Percentiles rank a stretch among this genome's conserved stretches.
Conservation (phyloP, 2,797 vertebrate species). For the Phrynocephalus guinanensis region DNA sequence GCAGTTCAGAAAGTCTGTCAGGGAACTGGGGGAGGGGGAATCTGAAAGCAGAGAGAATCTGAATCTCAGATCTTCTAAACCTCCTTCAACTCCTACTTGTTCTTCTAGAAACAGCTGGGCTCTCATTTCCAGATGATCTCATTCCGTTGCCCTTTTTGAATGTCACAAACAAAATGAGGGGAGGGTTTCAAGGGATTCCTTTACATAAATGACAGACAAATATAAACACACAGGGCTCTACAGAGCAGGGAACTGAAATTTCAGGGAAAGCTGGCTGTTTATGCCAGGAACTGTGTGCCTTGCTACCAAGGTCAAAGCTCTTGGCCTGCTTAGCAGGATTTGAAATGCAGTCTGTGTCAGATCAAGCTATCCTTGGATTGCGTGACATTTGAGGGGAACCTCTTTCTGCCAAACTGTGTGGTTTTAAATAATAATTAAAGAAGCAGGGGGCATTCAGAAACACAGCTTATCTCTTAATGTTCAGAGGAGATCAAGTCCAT, state of each 20-base stretch:
- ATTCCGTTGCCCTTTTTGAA: background rate
- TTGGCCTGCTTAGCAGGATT: constrained; percentile 14
- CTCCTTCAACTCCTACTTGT: background rate
- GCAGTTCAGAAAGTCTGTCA: background rate
- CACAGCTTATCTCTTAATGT: too few species aligned
- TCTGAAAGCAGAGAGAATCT: too few species aligned
- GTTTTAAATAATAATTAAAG: background rate
- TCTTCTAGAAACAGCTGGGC: constrained; percentile 26
- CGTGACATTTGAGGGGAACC: background rate
- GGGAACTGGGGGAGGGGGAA: background rate
- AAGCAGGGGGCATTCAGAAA: background rate
- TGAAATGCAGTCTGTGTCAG: background rate
- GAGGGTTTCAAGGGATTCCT: constrained; percentile 26
- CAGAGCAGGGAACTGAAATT: constrained; percentile 25
- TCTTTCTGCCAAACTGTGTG: background rate
- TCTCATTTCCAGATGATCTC: constrained; percentile 20
- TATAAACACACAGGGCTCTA: constrained; percentile 23
- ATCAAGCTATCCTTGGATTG: background rate
- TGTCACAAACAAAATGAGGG: constrained; percentile 32
- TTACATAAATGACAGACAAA: constrained; percentile 36
- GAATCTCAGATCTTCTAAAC: background rate
- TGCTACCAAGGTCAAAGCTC: constrained; percentile 18
- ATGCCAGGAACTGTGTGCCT: background rate
- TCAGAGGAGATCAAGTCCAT: background rate
- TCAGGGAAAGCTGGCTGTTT: constrained; percentile 5